These are phyloP conservation scores for Eristalis pertinax DNA, from an alignment of 2,888 invertebrate species.

Conservation along the genomic window DNA sequence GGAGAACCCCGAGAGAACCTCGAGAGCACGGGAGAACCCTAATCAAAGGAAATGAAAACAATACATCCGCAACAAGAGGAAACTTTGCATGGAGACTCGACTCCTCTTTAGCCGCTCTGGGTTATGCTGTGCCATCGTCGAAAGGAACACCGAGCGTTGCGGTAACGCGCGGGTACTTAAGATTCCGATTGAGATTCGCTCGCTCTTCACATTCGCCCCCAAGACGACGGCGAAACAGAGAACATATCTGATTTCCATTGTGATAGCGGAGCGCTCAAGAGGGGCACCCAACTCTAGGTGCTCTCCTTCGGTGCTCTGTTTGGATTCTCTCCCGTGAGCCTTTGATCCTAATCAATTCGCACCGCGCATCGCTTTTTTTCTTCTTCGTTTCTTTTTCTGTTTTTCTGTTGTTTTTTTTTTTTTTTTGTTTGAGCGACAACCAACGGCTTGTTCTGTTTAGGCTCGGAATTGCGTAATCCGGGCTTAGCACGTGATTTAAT, in stretches of 20 bases:
- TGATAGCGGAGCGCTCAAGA: not conserved
- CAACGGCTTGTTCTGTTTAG: conserved; percentile 32
- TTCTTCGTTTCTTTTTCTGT: too few species aligned
- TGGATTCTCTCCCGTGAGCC: conserved; percentile 8
- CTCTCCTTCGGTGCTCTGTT: conserved; percentile 27
- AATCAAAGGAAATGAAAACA: conserved; percentile 9
- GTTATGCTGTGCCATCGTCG: conserved; percentile 29
- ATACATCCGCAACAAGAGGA: not conserved
- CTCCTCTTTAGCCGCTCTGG: not conserved
- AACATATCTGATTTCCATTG: conserved; percentile 61
- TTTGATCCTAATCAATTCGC: conserved; percentile 51
- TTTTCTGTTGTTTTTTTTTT: too few species aligned
- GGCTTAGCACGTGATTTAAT: conserved; percentile 59
- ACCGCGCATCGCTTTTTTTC: not conserved
- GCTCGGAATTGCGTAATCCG: conserved; percentile 51
- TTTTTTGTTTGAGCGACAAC: not conserved
- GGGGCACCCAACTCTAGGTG: conserved; percentile 29
- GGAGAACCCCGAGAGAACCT: too few species aligned
- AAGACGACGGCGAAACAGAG: conserved; percentile 9
- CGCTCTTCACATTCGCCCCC: not conserved
- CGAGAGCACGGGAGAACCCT: not conserved
- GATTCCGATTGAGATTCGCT: conserved; percentile 46
- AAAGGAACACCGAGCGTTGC: conserved; percentile 11
- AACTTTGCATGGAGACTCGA: not conserved
- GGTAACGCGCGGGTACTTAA: conserved; percentile 38